Base-by-base conservation (phyloP, 1,140 invertebrate genomes). In the Meloidogyne floridensis region DNA sequence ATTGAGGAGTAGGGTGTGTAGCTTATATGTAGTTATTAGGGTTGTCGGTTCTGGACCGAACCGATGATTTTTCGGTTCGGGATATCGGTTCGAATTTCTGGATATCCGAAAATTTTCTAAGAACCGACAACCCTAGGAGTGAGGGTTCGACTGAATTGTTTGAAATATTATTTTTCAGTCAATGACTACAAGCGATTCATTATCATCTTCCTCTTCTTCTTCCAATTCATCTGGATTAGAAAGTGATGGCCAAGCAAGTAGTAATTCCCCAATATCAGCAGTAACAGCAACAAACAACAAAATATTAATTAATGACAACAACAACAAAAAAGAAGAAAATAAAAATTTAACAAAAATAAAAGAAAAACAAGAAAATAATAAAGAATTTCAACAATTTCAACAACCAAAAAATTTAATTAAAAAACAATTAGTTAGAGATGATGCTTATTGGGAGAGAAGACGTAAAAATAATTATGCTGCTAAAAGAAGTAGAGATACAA, bases 401-500 rank as follows among this genome's bases (percentile, higher is more conserved):
- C 10, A 53, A 15, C 75, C 43, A 43, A 13, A 75, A 59, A n/a
- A 43, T 11, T 42, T 18, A 79, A 7, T 10, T 51, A 79, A 79
- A 53, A 87, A 86, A 72, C 80, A 80, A 74, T 43, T 86, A 20
- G 82, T 86, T 11, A 95, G 95, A 88, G 95, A 96, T 87, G 93
- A 93, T 0, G 93, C 93, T 0, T 98, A 98, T 88, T 94, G 93
- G 91, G 95, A 96, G 87, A 92, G 95, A 80, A 91, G 96, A 10
- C 93, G 94, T 80, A 96, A 96, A 89, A 98, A 98, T 89, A 98
- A 98, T 90, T 95, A 94, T 84, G 96, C 96, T 0, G 96, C 96
- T 0, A 98, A 98, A 90, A 92, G 95, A 79, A 97, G 95, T 0
- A 92, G 96, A 65, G 96, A 98, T 86, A 93, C 94, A 0, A 92